Conservation (phyloP, 1,140 invertebrate species). For the Berghia stephanieae region DNA sequence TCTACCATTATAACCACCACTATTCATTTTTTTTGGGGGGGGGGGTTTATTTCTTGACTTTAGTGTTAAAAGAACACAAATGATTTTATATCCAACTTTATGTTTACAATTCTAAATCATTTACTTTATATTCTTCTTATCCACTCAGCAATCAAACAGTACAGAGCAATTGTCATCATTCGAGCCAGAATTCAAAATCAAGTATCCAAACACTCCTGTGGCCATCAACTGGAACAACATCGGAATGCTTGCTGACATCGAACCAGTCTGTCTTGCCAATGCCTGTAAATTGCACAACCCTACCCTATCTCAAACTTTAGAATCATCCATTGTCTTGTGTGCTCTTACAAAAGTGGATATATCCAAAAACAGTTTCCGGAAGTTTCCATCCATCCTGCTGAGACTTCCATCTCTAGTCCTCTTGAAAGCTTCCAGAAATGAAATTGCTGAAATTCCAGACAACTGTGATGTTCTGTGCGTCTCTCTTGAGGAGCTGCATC, state of each 20-base stretch:
- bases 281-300: slow-evolving; percentile 51
- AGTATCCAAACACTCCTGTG: slow-evolving; percentile 86
- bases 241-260: slow-evolving; percentile 74
- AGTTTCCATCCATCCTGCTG: slow-evolving; percentile 84
- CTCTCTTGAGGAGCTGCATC: slow-evolving; percentile 86
- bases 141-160: slow-evolving; percentile 5
- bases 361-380: slow-evolving; percentile 86
- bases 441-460: slow-evolving; percentile 78
- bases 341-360: slow-evolving; percentile 94
- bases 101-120: too few relatives aligned
- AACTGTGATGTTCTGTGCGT: slow-evolving; percentile 66
- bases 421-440: slow-evolving; percentile 88
- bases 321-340: slow-evolving; percentile 75
- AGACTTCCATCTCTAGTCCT: slow-evolving; percentile 81
- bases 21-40: too few relatives aligned
- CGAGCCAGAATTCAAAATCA: slow-evolving; percentile 67
- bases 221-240: slow-evolving; percentile 91
- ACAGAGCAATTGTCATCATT: slow-evolving; percentile 39
- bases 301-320: slow-evolving; percentile 33
- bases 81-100: too few relatives aligned
- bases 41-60: too few relatives aligned
- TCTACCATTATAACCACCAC: too few relatives aligned
- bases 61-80: too few relatives aligned
- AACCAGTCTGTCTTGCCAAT: slow-evolving; percentile 82
- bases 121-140: too few relatives aligned